Conservation (phyloP, 2,113 vertebrate genomes). For the Meriones unguiculatus region DNA sequence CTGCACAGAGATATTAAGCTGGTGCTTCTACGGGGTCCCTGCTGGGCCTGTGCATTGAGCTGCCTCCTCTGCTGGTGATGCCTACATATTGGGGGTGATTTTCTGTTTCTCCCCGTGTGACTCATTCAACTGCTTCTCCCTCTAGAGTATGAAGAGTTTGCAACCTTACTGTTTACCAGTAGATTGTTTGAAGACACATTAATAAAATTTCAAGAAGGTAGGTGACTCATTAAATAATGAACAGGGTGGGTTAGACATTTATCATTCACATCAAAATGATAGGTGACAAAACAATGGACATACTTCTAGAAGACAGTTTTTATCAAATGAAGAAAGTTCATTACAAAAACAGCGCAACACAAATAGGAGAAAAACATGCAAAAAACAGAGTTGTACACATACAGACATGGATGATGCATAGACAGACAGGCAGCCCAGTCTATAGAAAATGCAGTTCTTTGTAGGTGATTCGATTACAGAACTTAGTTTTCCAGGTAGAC, state of each 20-base stretch:
- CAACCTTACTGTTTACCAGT: conserved; percentile 85
- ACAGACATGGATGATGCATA: too few species aligned
- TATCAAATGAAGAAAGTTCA: conserved; percentile 7
- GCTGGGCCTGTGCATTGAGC: neutral
- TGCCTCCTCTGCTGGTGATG: neutral
- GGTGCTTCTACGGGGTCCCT: neutral
- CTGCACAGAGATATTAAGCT: neutral
- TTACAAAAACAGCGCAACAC: neutral
- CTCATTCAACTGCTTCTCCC: conserved; percentile 46
- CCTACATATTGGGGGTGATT: neutral
- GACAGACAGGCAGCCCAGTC: neutral
- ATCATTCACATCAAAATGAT: neutral
- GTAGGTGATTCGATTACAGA: neutral
- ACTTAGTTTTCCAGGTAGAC: neutral
- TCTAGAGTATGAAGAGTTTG: conserved; percentile 88
- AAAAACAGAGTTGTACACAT: neutral
- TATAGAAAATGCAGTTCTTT: neutral
- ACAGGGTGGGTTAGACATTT: conserved; percentile 9
- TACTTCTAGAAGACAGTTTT: neutral
- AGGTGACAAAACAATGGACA: neutral
- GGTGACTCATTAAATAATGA: conserved; percentile 37
- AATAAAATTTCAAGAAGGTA: conserved; percentile 84
- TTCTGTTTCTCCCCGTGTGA: neutral
- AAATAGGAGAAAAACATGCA: neutral
- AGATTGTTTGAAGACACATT: conserved; percentile 86